Percentiles rank a stretch among this genome's conserved stretches.
Evolutionary conservation across 2,888 invertebrate species (phyloP).

Genomic region (Hirtodrosophila duncani): DNA sequence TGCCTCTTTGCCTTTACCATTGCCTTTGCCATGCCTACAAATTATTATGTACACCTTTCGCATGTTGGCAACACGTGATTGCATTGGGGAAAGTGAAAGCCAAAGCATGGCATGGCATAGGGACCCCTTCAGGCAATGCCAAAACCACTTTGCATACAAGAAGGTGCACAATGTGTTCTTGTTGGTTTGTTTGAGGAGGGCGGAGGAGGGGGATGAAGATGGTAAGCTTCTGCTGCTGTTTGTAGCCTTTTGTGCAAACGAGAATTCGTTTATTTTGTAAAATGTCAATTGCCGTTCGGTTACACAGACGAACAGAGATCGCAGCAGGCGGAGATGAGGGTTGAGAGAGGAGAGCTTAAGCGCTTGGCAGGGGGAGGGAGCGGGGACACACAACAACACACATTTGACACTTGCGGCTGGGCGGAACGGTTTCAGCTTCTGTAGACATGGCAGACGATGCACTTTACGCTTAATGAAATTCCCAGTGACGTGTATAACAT

Average conservation of each 20-base stretch:
- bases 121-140: slow-evolving; percentile 29
- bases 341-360: not conserved
- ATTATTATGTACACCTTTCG: slow-evolving; percentile 72
- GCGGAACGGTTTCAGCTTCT: slow-evolving; percentile 10
- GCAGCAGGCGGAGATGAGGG: slow-evolving; percentile 6
- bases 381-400: slow-evolving; percentile 37
- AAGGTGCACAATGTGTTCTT: slow-evolving; percentile 16
- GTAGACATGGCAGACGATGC: slow-evolving; percentile 34
- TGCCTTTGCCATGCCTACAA: slow-evolving; percentile 30
- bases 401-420: slow-evolving; percentile 56
- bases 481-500: slow-evolving; percentile 38
- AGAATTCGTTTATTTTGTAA: slow-evolving; percentile 72
- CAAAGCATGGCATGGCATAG: slow-evolving; percentile 10
- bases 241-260: slow-evolving; percentile 63
- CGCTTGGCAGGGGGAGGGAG: not conserved
- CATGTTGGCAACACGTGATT: slow-evolving; percentile 72
- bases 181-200: not conserved
- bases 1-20: slow-evolving; percentile 4
- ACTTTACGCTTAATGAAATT: slow-evolving; percentile 64
- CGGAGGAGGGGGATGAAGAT: not conserved
- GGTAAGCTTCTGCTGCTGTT: slow-evolving; percentile 1
- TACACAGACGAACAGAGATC: slow-evolving; percentile 21
- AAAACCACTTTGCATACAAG: slow-evolving; percentile 43
- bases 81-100: slow-evolving; percentile 65
- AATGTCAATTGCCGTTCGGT: slow-evolving; percentile 65